Base-by-base conservation (phyloP, 2,888 invertebrate species). In the Bugula neritina region DNA sequence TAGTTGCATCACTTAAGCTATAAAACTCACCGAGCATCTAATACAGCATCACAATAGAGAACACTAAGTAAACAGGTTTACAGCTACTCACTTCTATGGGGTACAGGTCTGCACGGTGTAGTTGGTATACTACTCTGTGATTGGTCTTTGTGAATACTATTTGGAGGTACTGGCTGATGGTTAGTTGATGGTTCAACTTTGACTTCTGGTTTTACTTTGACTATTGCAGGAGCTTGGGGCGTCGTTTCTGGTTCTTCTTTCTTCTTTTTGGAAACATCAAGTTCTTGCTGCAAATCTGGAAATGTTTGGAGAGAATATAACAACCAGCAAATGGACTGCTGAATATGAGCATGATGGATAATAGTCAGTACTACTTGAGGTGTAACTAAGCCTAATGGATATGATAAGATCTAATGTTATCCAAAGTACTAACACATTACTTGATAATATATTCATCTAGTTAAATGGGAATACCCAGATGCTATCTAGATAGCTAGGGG, bases 271-370 rank as follows among this genome's bases (percentile, higher is more conserved):
- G 76, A 75, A 5, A 81, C 79, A 70, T 77, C 78, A 63, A 83
- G 75, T 75, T 83, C 83, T 74, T 79, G 79, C 72, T 92, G 92
- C 81, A 95, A 88, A 89, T 95, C 95, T 92, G 83, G 73, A 73
- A 77, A 74, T 71, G n/a, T n/a, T n/a, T n/a, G n/a, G n/a, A n/a
- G n/a, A n/a, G n/a, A n/a, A n/a, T n/a, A n/a, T n/a, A n/a, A n/a
- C n/a, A n/a, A 34, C n/a, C n/a, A n/a, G n/a, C n/a, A n/a, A n/a
- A n/a, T n/a, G n/a, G n/a, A n/a, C n/a, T n/a, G n/a, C n/a, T n/a
- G n/a, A n/a, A n/a, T n/a, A n/a, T n/a, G n/a, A n/a, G n/a, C n/a
- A n/a, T n/a, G n/a, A n/a, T n/a, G n/a, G n/a, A n/a, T n/a, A n/a
- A n/a, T n/a, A n/a, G n/a, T n/a, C n/a, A n/a, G n/a, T n/a, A n/a